Evolutionary conservation across 2,888 invertebrate species (phyloP).

Genomic region (Drosophila anomalata): DNA sequence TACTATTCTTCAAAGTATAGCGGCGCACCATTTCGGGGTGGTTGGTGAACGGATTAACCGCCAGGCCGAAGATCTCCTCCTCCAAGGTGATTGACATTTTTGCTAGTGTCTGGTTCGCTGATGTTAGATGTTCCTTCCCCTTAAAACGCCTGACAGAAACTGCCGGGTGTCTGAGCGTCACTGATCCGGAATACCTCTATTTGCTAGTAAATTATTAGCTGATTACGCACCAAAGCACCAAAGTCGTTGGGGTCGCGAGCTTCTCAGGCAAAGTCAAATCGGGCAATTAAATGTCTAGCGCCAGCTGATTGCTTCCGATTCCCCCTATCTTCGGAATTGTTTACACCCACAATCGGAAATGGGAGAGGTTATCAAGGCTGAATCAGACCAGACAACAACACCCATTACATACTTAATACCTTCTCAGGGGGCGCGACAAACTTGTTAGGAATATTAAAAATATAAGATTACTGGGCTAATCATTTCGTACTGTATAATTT

Average conservation of each 20-base stretch:
- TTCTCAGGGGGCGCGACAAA: neutral
- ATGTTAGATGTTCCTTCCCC: slow-evolving; percentile 17
- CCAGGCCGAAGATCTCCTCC: slow-evolving; percentile 81
- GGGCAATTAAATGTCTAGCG: slow-evolving; percentile 27
- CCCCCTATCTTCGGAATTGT: neutral
- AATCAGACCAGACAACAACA: neutral
- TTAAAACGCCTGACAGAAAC: slow-evolving; percentile 33
- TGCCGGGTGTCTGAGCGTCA: slow-evolving; percentile 21
- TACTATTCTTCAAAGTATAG: slow-evolving; percentile 77
- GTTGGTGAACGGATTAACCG: slow-evolving; percentile 77
- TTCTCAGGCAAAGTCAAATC: slow-evolving; percentile 58
- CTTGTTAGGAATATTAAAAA: neutral
- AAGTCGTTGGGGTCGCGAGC: slow-evolving; percentile 58
- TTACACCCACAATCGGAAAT: neutral
- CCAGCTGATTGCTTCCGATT: slow-evolving; percentile 1
- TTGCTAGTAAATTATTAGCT: neutral
- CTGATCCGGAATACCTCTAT: slow-evolving; percentile 13
- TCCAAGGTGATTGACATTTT: slow-evolving; percentile 31
- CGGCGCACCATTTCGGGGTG: slow-evolving; percentile 71
- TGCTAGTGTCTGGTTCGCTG: slow-evolving; percentile 1
- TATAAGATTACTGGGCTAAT: neutral
- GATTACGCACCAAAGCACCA: slow-evolving; percentile 42
- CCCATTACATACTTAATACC: neutral
- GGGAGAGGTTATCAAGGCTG: neutral
- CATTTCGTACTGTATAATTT: no score